Base-by-base conservation (phyloP, 2,888 invertebrate genomes). In the Callosobruchus maculatus region DNA sequence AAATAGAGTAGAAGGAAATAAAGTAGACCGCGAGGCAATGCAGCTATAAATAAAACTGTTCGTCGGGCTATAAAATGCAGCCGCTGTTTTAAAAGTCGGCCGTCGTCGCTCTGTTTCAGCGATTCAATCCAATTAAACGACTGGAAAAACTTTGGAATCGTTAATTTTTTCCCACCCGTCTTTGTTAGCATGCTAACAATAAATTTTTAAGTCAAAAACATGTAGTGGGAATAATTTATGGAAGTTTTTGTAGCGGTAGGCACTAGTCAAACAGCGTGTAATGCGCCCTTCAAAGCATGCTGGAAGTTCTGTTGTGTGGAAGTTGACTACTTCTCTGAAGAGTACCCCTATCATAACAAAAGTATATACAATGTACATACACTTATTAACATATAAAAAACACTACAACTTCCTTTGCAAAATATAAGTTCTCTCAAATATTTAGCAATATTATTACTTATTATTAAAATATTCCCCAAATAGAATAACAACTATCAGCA, bases 121-220 rank as follows among this genome's bases (percentile, higher is more conserved):
- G 81, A 84, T 85, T 85, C 85, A 82, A 84, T 86, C 84, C 85
- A 86, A 86, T 86, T 86, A 86, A 86, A 86, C 85, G 85, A 83
- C 5, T 84, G 85, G 85, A 85, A 86, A 86, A 86, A 86, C 84
- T 84, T 84, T 79, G 79, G 81, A 84, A 86, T 85, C 85, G 85
- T 85, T 86, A 86, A 85, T 85, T 86, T 85, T 85, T 85, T 86
- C 78, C 78, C 77, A 76, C n/a, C n/a, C 79, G 76, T 77, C 80
- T 49, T 49, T 49, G 49, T 49, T 49, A 49, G 49, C 49, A 80
- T 81, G 82, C 84, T 82, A 81, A 83, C 83, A 83, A 85, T 85
- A 86, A 85, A 85, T 86, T 85, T 79, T 80, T 83, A 80, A 86
- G 86, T 86, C 86, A 85, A 81, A 83, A 85, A 82, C 85, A 86